Evolutionary conservation across 2,888 invertebrate genomes (phyloP).

Genomic region (Stictocephala bisonia): DNA sequence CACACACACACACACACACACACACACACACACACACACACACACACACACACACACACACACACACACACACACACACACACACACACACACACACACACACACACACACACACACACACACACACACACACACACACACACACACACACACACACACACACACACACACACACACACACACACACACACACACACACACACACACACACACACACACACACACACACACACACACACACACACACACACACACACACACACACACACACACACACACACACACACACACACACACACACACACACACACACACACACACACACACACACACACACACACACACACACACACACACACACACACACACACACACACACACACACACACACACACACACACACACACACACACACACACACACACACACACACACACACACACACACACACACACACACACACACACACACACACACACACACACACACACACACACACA

Average conservation of each 20-base stretch:
- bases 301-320: neutral
- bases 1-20: conserved; percentile 1
- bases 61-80: neutral
- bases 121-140: neutral
- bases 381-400: neutral
- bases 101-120: neutral
- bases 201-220: neutral
- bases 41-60: neutral
- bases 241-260: neutral
- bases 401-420: neutral
- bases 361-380: neutral
- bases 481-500: neutral
- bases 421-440: neutral
- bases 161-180: neutral
- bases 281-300: neutral
- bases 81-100: neutral
- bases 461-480: neutral
- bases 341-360: neutral
- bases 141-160: neutral
- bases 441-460: neutral
- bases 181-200: neutral
- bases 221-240: neutral
- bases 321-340: neutral
- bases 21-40: neutral
- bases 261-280: neutral